Evolutionary conservation across 2,888 invertebrate genomes (phyloP), one percentile per base, ranked within the genome.

Genomic region (Rotaria socialis): DNA sequence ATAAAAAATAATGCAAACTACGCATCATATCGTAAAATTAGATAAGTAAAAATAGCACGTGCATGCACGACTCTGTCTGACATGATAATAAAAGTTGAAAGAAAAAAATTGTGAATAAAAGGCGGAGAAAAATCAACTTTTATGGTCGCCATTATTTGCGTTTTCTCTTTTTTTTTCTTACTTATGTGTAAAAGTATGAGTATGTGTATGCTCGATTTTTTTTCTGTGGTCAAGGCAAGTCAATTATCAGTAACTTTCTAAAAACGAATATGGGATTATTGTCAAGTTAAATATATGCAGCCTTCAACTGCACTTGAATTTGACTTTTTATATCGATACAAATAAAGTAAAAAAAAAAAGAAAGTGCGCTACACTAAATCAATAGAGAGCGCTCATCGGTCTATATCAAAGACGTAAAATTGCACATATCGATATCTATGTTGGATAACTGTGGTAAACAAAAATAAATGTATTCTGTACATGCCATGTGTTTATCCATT

Each of bases 21-120:
- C 35, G 35, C 7, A 35, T 67, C 35, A 67, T 67, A 27, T 67
- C 7, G 67, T 67, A 67, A 67, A 67, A 67, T 67, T 67, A 67
- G 67, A 67, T 67, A 67, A 67, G 67, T 35, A 67, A 35, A 67
- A 16, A 67, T 41, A 27, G 67, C 67, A 67, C 67, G 67, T 67
- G 67, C 67, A 67, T 67, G 35, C 35, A 27, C 16, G 67, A 35
- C 35, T 67, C 67, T 35, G 7, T 67, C 19, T 67, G 35, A 67
- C 35, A 35, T 67, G 67, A 67, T 67, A 67, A 10, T 67, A 67
- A 41, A 35, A 67, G 67, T 35, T 67, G 67, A 67, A 67, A 67
- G 67, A 67, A 16, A 35, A 67, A 16, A 67, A 16, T 52, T 55
- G 16, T 16, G 27, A 27, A 67, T 27, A n/a, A 35, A 67, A n/a